phyloP scores from a whole-genome alignment of 2,797 vertebrate species.

The Enteromius mattozi region DNA sequence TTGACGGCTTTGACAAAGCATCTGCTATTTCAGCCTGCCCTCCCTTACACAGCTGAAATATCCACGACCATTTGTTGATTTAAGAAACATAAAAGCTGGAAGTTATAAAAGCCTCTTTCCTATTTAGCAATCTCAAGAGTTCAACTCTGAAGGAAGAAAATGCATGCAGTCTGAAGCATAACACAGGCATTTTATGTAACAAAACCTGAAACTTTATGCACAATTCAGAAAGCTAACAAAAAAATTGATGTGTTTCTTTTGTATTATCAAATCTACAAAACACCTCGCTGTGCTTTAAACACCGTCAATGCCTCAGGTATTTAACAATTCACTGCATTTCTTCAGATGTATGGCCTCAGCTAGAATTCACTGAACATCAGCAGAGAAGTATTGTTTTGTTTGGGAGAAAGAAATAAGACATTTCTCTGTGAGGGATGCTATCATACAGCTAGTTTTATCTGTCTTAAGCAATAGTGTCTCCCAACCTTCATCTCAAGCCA shows the following conservation, averaged over 20 bases:
- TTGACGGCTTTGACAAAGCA: conserved; percentile 37
- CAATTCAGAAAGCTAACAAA: conserved; percentile 15
- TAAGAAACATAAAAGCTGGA: conserved; percentile 38
- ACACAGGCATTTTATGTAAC: conserved; percentile 29
- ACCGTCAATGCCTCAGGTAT: conserved; percentile 45
- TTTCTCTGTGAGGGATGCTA: conserved; percentile 80
- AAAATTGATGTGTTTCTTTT: conserved; percentile 2
- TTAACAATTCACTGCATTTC: conserved; percentile 23
- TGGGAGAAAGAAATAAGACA: conserved; percentile 79
- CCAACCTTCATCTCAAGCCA: conserved; percentile 79
- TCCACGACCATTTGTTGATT: conserved; percentile 33
- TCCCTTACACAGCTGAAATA: conserved; percentile 29
- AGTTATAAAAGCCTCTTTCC: conserved; percentile 35
- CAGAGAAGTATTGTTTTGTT: conserved; percentile 75
- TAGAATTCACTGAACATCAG: conserved; percentile 73
- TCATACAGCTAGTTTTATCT: conserved; percentile 82
- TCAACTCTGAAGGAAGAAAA: conserved; percentile 31
- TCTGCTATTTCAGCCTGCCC: conserved; percentile 47
- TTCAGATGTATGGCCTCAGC: conserved; percentile 70
- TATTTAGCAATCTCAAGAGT: conserved; percentile 21
- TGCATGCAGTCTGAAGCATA: conserved; percentile 3
- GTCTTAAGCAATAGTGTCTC: conserved; percentile 85
- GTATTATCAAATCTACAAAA: conserved; percentile 46
- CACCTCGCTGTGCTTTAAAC: conserved; percentile 34
- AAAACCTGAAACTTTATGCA: conserved; percentile 23